Conservation (phyloP, 2,888 invertebrate species). For the Diadegma fenestrale region DNA sequence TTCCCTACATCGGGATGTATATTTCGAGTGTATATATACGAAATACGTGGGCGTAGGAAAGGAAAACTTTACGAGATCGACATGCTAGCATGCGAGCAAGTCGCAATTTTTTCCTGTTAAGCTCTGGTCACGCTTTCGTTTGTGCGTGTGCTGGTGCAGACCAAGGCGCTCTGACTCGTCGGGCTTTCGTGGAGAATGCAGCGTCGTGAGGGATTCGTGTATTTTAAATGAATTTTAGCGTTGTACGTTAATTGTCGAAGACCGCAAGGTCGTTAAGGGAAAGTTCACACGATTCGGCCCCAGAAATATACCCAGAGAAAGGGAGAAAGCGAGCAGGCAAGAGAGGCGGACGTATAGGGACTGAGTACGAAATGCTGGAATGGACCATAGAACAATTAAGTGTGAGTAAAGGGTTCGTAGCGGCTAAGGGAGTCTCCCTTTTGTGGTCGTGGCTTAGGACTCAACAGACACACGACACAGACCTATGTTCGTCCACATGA, state of each 20-base stretch:
- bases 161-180: neutral
- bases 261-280: constrained; percentile 62
- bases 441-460: constrained; percentile 37
- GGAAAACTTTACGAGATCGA: constrained; percentile 9
- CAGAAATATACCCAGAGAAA: constrained; percentile 2
- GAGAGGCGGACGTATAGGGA: neutral
- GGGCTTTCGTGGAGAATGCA: neutral
- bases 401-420: constrained; percentile 29
- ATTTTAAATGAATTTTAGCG: constrained; percentile 54
- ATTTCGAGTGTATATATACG: neutral
- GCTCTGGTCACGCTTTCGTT: neutral
- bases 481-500: neutral
- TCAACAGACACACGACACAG: constrained; percentile 7
- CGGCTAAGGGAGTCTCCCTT: constrained; percentile 3
- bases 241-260: constrained; percentile 56
- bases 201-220: constrained; percentile 30
- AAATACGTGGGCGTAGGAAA: neutral
- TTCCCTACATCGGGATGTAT: constrained; percentile 23
- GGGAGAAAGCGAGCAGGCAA: neutral
- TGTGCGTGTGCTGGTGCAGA: neutral
- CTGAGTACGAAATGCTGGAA: constrained; percentile 22
- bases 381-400: constrained; percentile 41
- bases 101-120: constrained; percentile 14
- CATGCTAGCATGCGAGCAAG: neutral
- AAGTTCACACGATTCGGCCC: constrained; percentile 30